Base-by-base conservation (phyloP, 1,140 invertebrate species). In the Drosophila yakuba region DNA sequence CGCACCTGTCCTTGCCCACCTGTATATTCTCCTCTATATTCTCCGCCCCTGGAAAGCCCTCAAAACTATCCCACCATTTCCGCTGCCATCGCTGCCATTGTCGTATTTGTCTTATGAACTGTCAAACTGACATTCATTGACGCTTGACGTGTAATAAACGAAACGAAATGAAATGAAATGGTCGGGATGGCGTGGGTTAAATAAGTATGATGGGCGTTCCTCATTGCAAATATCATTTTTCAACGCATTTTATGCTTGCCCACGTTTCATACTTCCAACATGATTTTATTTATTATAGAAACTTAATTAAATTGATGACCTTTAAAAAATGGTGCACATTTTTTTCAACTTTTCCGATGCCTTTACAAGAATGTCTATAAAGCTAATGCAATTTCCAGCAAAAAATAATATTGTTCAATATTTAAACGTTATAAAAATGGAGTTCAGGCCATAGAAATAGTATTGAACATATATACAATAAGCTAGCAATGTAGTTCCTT, bases 61-160 rank as follows among this genome's bases (percentile, higher is more conserved):
- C 15, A 67, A 69, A 71, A 71, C 67, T 71, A 71, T 71, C n/a
- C 66, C 43, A 25, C 28, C 68, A 17, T 25, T 32, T 38, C 39
- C 35, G 32, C 41, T 23, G 28, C 10, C 43, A 10, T 17, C 20
- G 35, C 35, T 47, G 20, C 78, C 52, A 68, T 81, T 82, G 80
- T 83, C 80, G 72, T 83, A 83, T 83, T 83, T 83, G 80, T 83
- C 80, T 83, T 83, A 83, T 83, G 80, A 83, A 83, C 80, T 83
- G 80, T 83, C 80, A 83, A 83, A 83, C 64, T 83, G 80, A 83
- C 80, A 83, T 83, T 83, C 80, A 83, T 83, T 83, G 80, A 83
- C 80, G 80, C 72, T 60, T 83, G 80, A 83, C 80, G 82, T 83
- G 80, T 83, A 78, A 83, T 83, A 83, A 83, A 78, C 74, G 79